A percentile compares a stretch with the other conserved stretches of the same genome.
Conservation (phyloP, 2,113 vertebrate genomes). For the Anolis sagrei region DNA sequence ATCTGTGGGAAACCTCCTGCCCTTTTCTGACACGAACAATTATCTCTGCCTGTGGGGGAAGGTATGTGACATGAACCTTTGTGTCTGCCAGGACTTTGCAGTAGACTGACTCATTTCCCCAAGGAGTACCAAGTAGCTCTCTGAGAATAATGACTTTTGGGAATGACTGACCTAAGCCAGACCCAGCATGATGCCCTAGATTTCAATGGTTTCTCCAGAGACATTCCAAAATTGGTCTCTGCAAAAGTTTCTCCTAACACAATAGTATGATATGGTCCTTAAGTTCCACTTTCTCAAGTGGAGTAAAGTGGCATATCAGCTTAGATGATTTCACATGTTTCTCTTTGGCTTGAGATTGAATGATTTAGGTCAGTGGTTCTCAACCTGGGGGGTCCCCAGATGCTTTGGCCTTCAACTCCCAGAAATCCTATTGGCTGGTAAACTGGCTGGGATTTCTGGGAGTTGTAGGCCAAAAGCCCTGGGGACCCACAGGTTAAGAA, state of each 20-base stretch:
- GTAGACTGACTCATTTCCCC: conserved; percentile 8
- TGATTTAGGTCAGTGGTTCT: background rate
- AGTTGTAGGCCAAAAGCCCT: no score
- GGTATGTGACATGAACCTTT: conserved; percentile 36
- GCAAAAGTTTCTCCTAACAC: background rate
- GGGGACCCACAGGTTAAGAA: no score
- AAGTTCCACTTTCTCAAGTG: background rate
- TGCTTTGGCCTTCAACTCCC: no score
- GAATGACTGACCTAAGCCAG: conserved; percentile 37
- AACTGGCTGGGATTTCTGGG: no score
- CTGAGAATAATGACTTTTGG: conserved; percentile 46
- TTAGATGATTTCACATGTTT: background rate
- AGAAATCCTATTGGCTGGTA: no score
- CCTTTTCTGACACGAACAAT: conserved; percentile 43
- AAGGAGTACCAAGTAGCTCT: background rate
- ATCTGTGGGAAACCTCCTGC: accelerated
- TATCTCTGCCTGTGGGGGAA: conserved; percentile 36
- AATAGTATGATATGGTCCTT: accelerated
- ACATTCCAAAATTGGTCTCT: conserved; percentile 17
- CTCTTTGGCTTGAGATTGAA: background rate
- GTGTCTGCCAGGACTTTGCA: conserved; percentile 27
- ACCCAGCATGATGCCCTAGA: background rate
- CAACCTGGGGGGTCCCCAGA: no score
- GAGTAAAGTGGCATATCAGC: background rate
- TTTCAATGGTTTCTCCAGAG: conserved; percentile 29